Conservation (phyloP, 1,140 invertebrate genomes). For the Pentalonia nigronervosa region DNA sequence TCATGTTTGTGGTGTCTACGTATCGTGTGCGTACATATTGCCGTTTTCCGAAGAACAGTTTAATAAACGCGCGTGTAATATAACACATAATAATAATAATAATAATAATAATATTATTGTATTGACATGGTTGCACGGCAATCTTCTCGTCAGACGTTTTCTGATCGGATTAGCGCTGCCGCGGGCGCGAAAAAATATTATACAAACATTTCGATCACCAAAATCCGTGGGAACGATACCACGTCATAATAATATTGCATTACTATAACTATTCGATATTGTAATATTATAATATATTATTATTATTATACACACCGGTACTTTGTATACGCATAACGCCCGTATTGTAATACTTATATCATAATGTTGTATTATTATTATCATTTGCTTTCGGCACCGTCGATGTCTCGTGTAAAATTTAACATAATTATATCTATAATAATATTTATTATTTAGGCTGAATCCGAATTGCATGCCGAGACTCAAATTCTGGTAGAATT, state of each 20-base stretch:
- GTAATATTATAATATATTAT: neutral
- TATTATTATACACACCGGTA: neutral
- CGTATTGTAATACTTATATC: neutral
- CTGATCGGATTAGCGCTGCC: neutral
- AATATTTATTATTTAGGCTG: neutral
- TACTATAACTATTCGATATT: neutral
- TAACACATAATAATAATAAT: neutral
- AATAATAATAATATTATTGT: neutral
- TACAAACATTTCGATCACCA: neutral
- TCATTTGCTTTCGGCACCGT: neutral
- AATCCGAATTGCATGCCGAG: neutral
- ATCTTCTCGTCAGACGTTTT: slow-evolving; percentile 30
- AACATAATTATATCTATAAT: too few species aligned
- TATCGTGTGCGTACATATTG: neutral
- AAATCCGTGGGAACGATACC: neutral
- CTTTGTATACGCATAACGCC: neutral
- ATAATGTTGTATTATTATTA: neutral
- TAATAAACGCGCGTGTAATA: neutral
- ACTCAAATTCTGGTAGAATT: neutral
- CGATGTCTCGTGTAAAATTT: neutral
- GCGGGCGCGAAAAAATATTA: neutral
- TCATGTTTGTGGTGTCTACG: neutral
- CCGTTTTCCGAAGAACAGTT: neutral
- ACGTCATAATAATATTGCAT: neutral
- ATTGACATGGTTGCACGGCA: slow-evolving; percentile 29